Conservation (phyloP, 37 sponge, comb jelly and placozoan species). For the Corticium candelabrum region DNA sequence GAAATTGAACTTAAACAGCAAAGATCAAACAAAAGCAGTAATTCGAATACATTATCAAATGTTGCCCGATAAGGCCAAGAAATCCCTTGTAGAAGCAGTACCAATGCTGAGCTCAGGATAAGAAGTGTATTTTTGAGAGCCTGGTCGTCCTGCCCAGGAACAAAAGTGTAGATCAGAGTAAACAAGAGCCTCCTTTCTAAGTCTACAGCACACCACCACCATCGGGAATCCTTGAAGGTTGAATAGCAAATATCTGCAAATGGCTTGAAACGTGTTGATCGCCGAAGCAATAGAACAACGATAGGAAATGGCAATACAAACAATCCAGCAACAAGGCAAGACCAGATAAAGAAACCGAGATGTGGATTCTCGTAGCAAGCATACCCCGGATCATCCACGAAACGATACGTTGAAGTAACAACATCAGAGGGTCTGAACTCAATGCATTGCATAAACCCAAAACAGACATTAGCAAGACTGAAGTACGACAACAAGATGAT, state of each 20-base stretch:
- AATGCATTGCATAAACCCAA: neutral
- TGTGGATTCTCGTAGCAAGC: neutral
- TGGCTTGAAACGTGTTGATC: neutral
- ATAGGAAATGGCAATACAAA: neutral
- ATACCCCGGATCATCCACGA: neutral
- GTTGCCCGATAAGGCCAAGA: neutral
- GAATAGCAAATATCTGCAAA: neutral
- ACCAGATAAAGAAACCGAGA: neutral
- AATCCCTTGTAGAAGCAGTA: too few relatives aligned
- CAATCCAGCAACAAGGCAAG: neutral
- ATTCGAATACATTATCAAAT: neutral
- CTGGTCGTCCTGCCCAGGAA: neutral
- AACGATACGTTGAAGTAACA: neutral
- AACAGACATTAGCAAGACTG: neutral
- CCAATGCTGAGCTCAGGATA: neutral
- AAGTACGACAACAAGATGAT: neutral
- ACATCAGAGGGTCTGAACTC: neutral
- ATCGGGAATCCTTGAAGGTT: neutral
- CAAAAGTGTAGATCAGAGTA: neutral
- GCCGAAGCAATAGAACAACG: neutral
- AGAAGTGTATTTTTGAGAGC: neutral
- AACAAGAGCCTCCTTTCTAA: neutral
- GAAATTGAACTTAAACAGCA: neutral
- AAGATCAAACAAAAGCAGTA: neutral
- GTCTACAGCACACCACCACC: neutral